These are phyloP conservation scores for Sweltsa coloradensis DNA, from an alignment of 1,140 invertebrate genomes.

Conservation along the genomic window DNA sequence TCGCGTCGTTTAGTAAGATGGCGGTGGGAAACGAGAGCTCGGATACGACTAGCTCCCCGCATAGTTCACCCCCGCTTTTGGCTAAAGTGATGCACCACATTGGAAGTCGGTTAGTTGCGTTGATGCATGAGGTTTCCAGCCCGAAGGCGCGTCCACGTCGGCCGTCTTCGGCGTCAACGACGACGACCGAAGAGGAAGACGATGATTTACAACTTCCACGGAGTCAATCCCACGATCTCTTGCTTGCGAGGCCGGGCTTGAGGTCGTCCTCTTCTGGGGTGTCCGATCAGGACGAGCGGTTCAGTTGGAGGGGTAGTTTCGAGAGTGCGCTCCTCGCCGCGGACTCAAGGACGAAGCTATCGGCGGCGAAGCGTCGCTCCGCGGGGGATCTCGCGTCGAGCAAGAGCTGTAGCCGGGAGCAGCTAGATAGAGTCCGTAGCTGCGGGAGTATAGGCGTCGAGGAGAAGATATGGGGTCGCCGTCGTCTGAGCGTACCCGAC, in stretches of 20 bases:
- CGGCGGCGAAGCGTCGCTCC: conserved; percentile 59
- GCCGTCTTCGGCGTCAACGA: neutral
- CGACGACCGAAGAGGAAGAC: conserved; percentile 20
- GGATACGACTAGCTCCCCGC: conserved; percentile 36
- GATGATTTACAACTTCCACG: conserved; percentile 33
- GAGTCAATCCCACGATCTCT: conserved; percentile 65
- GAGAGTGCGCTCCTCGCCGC: conserved; percentile 73
- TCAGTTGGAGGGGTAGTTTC: conserved; percentile 82
- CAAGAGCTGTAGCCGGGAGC: conserved; percentile 59
- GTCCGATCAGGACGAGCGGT: no score
- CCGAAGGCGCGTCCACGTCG: neutral
- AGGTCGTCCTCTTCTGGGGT: conserved; percentile 20
- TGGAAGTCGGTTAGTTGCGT: conserved; percentile 69
- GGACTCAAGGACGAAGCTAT: conserved; percentile 64
- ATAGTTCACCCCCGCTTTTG: conserved; percentile 72
- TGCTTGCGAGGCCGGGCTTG: conserved; percentile 35
- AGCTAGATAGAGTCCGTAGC: conserved; percentile 58
- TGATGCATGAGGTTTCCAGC: conserved; percentile 75
- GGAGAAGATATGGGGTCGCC: conserved; percentile 39
- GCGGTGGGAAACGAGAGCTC: conserved; percentile 31
- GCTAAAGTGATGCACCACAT: conserved; percentile 90
- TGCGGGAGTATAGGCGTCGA: conserved; percentile 65
- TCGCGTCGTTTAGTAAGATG: conserved; percentile 66
- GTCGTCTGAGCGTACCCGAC: conserved; percentile 54
- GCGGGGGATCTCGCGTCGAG: conserved; percentile 55